A percentile compares a stretch with the other conserved stretches of the same genome.
Evolutionary conservation across 2,113 vertebrate species (phyloP).

Genomic region (Spheniscus mendiculus): DNA sequence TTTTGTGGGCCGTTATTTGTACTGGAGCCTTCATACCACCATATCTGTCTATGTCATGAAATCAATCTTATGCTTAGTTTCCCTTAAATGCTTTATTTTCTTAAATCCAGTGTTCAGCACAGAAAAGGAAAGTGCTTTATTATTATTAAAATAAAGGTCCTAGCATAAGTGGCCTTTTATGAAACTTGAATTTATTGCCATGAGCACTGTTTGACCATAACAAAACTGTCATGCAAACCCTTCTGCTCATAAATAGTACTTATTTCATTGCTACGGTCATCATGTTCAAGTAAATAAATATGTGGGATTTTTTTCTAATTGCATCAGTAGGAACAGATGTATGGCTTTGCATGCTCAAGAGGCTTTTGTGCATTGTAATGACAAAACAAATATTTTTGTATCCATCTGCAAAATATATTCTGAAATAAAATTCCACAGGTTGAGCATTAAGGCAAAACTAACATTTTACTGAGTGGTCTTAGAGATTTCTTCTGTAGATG

Average conservation of each 20-base stretch:
- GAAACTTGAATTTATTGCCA: neutral
- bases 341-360: neutral
- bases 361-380: neutral
- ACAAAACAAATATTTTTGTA: neutral
- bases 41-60: neutral
- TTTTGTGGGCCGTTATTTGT: neutral
- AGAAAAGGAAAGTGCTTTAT: neutral
- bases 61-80: neutral
- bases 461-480: neutral
- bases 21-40: neutral
- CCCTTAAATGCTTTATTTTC: neutral
- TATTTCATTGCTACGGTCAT: neutral
- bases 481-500: neutral
- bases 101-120: neutral
- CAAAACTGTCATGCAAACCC: neutral
- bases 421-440: neutral
- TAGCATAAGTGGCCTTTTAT: neutral
- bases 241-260: neutral
- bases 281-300: neutral
- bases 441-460: neutral
- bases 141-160: neutral
- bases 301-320: neutral
- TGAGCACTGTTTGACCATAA: neutral
- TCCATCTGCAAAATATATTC: neutral
- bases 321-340: neutral